These are phyloP conservation scores for Montifringilla adamsi DNA, from an alignment of 2,113 vertebrate species.

Conservation along the genomic window DNA sequence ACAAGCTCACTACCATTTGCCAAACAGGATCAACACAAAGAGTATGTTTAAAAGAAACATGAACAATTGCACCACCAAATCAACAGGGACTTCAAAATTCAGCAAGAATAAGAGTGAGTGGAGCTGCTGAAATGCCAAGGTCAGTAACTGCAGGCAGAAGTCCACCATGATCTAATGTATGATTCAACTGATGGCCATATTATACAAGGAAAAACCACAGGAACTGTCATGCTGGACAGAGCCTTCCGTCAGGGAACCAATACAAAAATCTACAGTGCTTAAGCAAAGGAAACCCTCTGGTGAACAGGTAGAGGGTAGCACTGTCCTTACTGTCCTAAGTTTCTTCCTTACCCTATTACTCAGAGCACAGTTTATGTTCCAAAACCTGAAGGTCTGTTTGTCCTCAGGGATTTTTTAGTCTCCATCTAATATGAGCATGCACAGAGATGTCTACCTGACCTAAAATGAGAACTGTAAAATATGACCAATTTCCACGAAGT, in stretches of 20 bases:
- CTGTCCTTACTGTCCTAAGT: not conserved
- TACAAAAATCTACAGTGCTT: fast-evolving
- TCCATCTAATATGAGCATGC: not conserved
- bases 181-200: not conserved
- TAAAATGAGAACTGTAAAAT: not conserved
- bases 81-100: constrained; percentile 8
- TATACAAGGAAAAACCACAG: not conserved
- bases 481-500: not conserved
- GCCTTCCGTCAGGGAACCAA: not conserved
- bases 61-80: constrained; percentile 16
- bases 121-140: not conserved
- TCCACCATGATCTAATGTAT: not conserved
- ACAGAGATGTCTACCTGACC: not conserved
- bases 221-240: not conserved
- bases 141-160: not conserved
- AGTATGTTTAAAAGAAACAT: not conserved
- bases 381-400: not conserved
- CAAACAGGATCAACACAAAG: constrained; percentile 45
- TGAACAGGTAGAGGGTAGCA: not conserved
- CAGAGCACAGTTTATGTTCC: not conserved
- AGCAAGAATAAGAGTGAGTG: not conserved
- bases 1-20: constrained; percentile 28
- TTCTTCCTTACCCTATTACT: not conserved
- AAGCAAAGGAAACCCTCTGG: not conserved
- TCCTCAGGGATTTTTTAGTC: not conserved